These are phyloP conservation scores for Netelia melanura DNA, from an alignment of 2,888 invertebrate species.

Conservation along the genomic window DNA sequence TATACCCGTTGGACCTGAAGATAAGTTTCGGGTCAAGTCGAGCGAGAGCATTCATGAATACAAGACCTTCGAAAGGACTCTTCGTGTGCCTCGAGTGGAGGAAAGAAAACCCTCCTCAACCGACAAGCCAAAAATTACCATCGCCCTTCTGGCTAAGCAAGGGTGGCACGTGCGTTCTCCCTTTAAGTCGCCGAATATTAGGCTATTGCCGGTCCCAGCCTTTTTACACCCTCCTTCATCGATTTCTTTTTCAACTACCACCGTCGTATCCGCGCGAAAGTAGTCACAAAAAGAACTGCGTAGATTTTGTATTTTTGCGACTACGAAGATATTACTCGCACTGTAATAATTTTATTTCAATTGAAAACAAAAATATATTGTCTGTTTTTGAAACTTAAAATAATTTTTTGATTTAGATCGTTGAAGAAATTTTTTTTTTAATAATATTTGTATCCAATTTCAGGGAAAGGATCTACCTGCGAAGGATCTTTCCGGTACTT, in stretches of 20 bases:
- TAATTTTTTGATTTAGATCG: no score
- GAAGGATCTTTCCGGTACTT: conserved; percentile 96
- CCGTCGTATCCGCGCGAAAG: not conserved
- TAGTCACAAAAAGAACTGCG: not conserved
- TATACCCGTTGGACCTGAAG: conserved; percentile 46
- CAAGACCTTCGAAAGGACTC: conserved; percentile 29
- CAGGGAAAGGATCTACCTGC: conserved; percentile 97
- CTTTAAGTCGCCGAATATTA: not conserved
- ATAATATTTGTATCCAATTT: conserved; percentile 72
- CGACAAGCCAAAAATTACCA: conserved; percentile 15
- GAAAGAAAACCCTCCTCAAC: not conserved
- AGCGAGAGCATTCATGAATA: conserved; percentile 49
- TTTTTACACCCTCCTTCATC: not conserved
- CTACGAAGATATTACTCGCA: no score
- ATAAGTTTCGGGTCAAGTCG: conserved; percentile 53
- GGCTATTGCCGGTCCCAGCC: not conserved
- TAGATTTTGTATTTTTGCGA: not conserved
- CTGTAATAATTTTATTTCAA: no score
- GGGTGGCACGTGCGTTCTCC: not conserved
- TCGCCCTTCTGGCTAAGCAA: not conserved
- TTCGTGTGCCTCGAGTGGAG: not conserved
- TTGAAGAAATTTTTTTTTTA: not conserved
- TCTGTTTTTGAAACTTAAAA: no score
- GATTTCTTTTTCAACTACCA: not conserved
- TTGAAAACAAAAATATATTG: no score